phyloP scores from a whole-genome alignment of 2,797 vertebrate species.

The Tangara arthus region DNA sequence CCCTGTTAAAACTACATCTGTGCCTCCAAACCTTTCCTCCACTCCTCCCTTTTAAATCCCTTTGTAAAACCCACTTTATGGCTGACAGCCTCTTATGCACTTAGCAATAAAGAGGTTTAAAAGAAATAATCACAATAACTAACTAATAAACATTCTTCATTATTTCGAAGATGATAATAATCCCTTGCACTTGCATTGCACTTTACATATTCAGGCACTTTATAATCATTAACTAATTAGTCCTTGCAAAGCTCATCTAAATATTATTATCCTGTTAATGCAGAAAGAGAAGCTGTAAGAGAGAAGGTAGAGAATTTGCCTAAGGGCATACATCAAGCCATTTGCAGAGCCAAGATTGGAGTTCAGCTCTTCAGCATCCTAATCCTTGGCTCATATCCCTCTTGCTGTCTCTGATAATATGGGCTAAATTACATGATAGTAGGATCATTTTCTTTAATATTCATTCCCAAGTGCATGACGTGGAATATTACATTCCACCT shows the following conservation, averaged over 20 bases:
- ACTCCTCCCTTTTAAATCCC: neutral
- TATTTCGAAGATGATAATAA: constrained; percentile 55
- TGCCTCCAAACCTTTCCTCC: neutral
- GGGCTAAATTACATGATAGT: constrained; percentile 13
- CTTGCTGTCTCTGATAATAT: constrained; percentile 19
- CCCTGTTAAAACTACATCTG: neutral
- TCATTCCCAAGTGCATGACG: neutral
- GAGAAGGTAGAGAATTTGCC: constrained; percentile 57
- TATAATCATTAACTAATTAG: constrained; percentile 69
- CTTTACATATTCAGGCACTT: constrained; percentile 61
- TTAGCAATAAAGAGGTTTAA: constrained; percentile 54
- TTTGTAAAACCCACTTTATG: constrained; percentile 28
- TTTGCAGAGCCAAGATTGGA: constrained; percentile 36
- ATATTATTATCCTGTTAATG: constrained; percentile 67
- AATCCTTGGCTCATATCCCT: constrained; percentile 43
- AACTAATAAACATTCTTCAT: constrained; percentile 66
- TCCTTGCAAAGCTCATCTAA: constrained; percentile 64
- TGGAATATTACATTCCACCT: neutral
- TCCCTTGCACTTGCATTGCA: constrained; percentile 41
- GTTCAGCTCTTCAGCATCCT: neutral
- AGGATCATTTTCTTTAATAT: constrained; percentile 51
- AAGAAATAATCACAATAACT: constrained; percentile 58
- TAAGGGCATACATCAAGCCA: constrained; percentile 39
- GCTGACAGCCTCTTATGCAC: constrained; percentile 36
- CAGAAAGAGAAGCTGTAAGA: constrained; percentile 43